Evolutionary conservation across 2,113 vertebrate genomes (phyloP).

Genomic region (Chauna torquata): DNA sequence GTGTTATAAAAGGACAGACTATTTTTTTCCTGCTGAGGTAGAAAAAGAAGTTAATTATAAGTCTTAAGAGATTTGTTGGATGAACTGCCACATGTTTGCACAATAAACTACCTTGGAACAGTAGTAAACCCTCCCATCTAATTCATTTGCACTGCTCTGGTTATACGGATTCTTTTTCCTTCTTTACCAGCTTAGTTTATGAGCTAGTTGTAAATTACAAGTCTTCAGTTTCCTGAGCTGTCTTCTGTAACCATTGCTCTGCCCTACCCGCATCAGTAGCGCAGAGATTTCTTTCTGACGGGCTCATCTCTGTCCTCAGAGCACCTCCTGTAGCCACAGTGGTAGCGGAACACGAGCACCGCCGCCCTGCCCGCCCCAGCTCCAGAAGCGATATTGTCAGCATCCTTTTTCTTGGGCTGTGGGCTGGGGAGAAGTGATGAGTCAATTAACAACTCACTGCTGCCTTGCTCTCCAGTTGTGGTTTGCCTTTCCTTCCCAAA

Average conservation of each 20-base stretch:
- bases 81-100: not conserved
- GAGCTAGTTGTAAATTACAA: not conserved
- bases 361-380: not conserved
- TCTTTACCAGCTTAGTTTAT: not conserved
- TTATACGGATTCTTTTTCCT: not conserved
- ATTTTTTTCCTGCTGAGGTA: not conserved
- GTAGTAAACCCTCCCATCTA: not conserved
- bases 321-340: not conserved
- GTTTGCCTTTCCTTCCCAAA: not conserved
- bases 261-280: not conserved
- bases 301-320: not conserved
- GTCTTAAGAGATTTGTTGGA: not conserved
- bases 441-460: not conserved
- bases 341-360: not conserved
- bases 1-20: slow-evolving; percentile 4
- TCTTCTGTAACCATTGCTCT: not conserved
- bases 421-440: not conserved
- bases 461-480: not conserved
- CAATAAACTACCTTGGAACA: not conserved
- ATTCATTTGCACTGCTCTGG: not conserved
- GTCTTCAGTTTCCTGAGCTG: not conserved
- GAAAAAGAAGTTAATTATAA: slow-evolving; percentile 27
- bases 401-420: not conserved
- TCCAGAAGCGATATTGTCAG: not conserved
- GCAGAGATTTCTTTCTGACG: not conserved